Evolutionary conservation across 2,113 vertebrate genomes (phyloP).

Genomic region (Ibidorhyncha struthersii): DNA sequence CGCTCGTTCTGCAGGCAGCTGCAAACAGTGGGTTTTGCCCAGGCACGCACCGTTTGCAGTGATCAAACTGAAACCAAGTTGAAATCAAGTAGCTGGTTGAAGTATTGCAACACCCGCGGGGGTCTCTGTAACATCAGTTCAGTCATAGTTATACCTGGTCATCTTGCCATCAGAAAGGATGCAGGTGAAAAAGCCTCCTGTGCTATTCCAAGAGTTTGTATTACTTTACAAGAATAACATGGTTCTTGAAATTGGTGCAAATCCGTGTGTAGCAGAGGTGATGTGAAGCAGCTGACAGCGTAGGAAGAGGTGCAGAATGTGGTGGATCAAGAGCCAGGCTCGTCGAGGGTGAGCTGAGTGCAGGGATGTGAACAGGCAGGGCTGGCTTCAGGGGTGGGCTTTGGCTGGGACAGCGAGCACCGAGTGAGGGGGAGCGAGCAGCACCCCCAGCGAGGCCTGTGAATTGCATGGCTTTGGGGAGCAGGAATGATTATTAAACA

Average conservation of each 20-base stretch:
- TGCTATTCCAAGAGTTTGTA: not conserved
- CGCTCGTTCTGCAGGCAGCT: not conserved
- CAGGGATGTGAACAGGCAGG: not conserved
- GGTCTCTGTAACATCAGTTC: not conserved
- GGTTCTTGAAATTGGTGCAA: not conserved
- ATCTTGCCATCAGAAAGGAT: not conserved
- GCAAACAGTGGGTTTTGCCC: not conserved
- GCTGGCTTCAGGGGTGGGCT: not conserved
- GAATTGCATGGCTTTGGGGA: not conserved
- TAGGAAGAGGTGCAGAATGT: not conserved
- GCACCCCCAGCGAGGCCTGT: no score
- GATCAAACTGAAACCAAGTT: not conserved
- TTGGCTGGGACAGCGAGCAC: not conserved
- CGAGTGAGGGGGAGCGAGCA: not conserved
- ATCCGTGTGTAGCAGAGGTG: not conserved
- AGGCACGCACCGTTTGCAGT: fast-evolving
- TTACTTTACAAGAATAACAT: not conserved
- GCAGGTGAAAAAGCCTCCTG: not conserved
- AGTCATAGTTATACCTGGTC: not conserved
- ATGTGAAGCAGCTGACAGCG: not conserved
- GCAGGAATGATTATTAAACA: not conserved
- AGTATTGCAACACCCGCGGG: not conserved
- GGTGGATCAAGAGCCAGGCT: not conserved
- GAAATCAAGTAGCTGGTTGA: not conserved
- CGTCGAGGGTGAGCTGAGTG: not conserved